Base-by-base conservation (phyloP, 2,797 vertebrate species). In the Rhadinocentrus ornatus region DNA sequence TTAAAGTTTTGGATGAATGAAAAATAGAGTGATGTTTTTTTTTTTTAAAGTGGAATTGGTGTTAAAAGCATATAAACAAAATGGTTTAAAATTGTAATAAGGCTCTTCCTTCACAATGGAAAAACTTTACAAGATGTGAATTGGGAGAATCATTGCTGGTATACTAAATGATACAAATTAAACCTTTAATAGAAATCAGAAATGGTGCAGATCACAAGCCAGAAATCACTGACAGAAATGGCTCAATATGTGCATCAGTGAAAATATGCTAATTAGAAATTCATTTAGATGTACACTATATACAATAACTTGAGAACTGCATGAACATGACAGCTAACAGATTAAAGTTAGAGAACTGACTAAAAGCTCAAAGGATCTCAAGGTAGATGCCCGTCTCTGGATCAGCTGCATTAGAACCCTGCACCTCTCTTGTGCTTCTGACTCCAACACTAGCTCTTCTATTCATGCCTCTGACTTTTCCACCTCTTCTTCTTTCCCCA, bases 321-420 rank as follows among this genome's bases (percentile, higher is more conserved):
- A 66, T 37, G 16, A 39, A 39, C 41, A 35, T 5, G 9, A 64
- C 46, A 34, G 39, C 44, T 6, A 44, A 9, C 20, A 46, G n/a
- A n/a, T 54, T 46, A 37, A 39, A 35, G 41, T 69, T 2, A 6
- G 6, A 60, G 15, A 27, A 46, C 50, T 18, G 39, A 12, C 35
- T 34, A 60, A 12, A 5, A 69, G 54, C 22, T 93, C 82, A 95
- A 53, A 95, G 87, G 74, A 95, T 90, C 78, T 95, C 94, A 60
- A 95, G 63, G 76, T 95, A 95, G 61, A 95, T 90, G 63, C 85
- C 92, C 0, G 91, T 89, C 18, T 94, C 93, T 16, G 88, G 58
- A 12, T 94, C 93, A 11, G 66, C 56, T 1, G 12, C 60, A n/a
- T 80, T 37, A 5, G 75, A 16, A 4, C 34, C 72, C 56, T 81